phyloP scores from a whole-genome alignment of 2,888 invertebrate genomes.

The Andrena minutula region DNA sequence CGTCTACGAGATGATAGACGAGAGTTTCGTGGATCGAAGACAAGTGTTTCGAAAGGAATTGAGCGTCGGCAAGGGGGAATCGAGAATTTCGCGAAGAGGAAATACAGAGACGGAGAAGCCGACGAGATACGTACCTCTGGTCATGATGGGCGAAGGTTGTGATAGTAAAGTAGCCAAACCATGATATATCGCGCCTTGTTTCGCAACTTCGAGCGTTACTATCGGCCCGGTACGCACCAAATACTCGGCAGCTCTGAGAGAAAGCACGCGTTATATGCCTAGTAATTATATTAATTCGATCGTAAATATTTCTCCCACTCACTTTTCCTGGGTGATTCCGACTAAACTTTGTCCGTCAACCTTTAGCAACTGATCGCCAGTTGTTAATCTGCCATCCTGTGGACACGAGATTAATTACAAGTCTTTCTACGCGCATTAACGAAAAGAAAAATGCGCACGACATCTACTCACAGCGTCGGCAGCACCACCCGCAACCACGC shows the following conservation, averaged over 20 bases:
- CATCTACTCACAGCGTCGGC: constrained; percentile 89
- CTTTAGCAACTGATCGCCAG: constrained; percentile 98
- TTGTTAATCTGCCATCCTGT: constrained; percentile 96
- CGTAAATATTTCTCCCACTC: constrained; percentile 54
- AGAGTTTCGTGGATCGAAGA: no score
- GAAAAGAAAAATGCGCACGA: not conserved
- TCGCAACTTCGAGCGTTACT: constrained; percentile 97
- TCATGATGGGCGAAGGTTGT: constrained; percentile 94
- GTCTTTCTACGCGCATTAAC: not conserved
- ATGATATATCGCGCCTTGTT: constrained; percentile 98
- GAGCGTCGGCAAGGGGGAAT: not conserved
- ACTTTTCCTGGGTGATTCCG: constrained; percentile 90
- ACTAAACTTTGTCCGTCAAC: constrained; percentile 98
- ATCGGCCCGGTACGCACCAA: constrained; percentile 97
- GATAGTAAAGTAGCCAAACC: constrained; percentile 96
- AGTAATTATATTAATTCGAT: not conserved
- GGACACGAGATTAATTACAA: not conserved
- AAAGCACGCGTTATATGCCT: not conserved
- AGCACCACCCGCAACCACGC: constrained; percentile 97
- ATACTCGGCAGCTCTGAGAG: constrained; percentile 95
- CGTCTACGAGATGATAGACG: no score
- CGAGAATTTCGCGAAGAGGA: not conserved
- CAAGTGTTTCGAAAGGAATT: not conserved
- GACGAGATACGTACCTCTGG: constrained; percentile 87
- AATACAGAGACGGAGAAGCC: not conserved